phyloP scores from a whole-genome alignment of 2,113 vertebrate genomes.

The Tamias sibiricus region DNA sequence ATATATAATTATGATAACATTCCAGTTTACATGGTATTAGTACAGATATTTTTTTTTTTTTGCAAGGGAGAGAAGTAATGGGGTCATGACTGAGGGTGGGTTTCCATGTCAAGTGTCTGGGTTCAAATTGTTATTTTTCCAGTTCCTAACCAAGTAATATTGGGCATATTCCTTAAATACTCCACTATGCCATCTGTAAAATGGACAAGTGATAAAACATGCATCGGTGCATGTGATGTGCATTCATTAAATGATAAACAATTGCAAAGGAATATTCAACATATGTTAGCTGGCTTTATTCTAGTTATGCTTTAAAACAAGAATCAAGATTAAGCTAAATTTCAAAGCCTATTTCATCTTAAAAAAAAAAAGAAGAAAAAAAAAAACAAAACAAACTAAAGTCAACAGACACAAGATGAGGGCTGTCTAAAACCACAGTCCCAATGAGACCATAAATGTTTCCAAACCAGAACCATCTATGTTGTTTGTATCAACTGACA shows the following conservation, averaged over 20 bases:
- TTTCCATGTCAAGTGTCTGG: background rate
- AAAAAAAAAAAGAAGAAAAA: background rate
- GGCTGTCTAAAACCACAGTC: background rate
- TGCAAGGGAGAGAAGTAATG: background rate
- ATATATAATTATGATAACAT: background rate
- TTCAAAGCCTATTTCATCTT: background rate
- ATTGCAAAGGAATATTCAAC: background rate
- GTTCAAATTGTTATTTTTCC: background rate
- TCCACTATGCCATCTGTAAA: background rate
- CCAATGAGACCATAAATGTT: background rate
- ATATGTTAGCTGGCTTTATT: background rate
- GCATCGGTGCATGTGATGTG: background rate
- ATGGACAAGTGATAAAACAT: background rate
- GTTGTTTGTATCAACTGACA: background rate
- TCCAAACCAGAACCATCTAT: background rate
- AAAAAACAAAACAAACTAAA: background rate
- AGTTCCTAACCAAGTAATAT: background rate
- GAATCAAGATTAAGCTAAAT: background rate
- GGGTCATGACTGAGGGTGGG: fast-evolving
- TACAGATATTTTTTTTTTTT: background rate
- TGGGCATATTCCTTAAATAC: background rate
- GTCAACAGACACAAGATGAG: background rate
- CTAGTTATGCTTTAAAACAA: background rate
- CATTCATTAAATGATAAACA: background rate
- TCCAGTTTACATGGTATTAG: background rate